Conservation (phyloP, 2,888 invertebrate genomes). For the Fragum fragum region DNA sequence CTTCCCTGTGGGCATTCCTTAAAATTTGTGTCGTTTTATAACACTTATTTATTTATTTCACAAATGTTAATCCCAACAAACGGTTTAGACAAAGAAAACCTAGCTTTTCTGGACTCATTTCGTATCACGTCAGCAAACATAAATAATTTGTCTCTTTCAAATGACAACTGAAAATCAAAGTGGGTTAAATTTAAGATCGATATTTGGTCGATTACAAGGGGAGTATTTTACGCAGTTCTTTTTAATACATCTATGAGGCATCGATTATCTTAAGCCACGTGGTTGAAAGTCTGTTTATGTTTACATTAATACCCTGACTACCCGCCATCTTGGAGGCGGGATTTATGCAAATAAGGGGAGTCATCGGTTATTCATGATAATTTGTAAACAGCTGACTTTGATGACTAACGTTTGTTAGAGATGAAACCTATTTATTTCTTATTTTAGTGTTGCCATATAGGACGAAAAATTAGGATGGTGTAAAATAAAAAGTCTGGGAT, state of each 20-base stretch:
- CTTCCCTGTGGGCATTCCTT: no score
- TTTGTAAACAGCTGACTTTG: conserved; percentile 13
- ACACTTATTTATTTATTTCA: no score
- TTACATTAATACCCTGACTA: conserved; percentile 49
- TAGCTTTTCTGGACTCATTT: no score
- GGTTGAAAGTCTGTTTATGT: conserved; percentile 49
- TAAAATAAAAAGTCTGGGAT: no score
- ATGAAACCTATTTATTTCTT: background rate
- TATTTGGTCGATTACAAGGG: background rate
- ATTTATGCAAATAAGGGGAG: background rate
- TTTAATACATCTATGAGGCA: conserved; percentile 17
- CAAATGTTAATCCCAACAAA: no score
- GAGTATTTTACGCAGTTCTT: conserved; percentile 13
- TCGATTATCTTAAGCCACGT: conserved; percentile 43
- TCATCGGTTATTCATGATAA: background rate
- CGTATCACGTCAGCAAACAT: background rate
- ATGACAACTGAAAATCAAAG: background rate
- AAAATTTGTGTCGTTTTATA: no score
- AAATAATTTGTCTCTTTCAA: conserved; percentile 3
- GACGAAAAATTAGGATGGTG: background rate
- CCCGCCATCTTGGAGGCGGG: conserved; percentile 54
- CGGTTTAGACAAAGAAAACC: no score
- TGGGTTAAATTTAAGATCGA: background rate
- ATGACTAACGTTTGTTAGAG: conserved; percentile 9
- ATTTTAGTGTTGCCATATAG: background rate